phyloP scores from a whole-genome alignment of 1,140 invertebrate genomes.

The Pachypeltis micranthus region DNA sequence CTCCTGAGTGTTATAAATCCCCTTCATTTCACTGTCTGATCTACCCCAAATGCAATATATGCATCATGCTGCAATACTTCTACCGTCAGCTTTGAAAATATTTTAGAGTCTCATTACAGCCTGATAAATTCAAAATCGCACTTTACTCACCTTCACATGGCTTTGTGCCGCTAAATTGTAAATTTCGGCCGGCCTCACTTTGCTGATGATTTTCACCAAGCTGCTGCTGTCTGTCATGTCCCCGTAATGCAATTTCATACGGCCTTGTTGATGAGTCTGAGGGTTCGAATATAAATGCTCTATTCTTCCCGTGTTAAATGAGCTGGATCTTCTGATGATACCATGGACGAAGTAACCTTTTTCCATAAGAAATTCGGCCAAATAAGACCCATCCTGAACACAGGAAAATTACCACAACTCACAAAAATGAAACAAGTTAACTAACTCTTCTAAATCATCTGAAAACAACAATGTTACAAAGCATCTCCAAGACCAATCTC shows the following conservation, averaged over 20 bases:
- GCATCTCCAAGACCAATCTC: not conserved
- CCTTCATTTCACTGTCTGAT: too few species aligned
- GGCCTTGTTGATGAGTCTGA: conserved; percentile 64
- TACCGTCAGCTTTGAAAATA: too few species aligned
- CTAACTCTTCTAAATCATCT: conserved; percentile 8
- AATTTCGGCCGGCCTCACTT: conserved; percentile 80
- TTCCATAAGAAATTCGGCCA: conserved; percentile 86
- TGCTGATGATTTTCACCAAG: conserved; percentile 86
- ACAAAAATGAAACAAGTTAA: conserved; percentile 1
- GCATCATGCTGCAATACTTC: too few species aligned
- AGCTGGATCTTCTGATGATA: conserved; percentile 84
- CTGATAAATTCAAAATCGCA: too few species aligned
- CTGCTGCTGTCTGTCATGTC: conserved; percentile 98
- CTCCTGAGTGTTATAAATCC: too few species aligned
- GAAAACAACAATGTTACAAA: conserved; percentile 3
- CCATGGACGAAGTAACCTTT: conserved; percentile 97
- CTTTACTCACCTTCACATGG: conserved; percentile 99
- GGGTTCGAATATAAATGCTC: conserved; percentile 90
- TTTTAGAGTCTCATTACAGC: too few species aligned
- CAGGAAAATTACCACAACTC: conserved; percentile 15
- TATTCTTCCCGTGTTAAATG: conserved; percentile 93
- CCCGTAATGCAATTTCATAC: conserved; percentile 95
- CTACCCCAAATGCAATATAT: too few species aligned
- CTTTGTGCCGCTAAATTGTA: conserved; percentile 99
- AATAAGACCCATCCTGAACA: conserved; percentile 94